Percentiles rank a stretch among this genome's conserved stretches.
phyloP scores from a whole-genome alignment of 2,797 vertebrate genomes.

The Acanthiza pusilla region DNA sequence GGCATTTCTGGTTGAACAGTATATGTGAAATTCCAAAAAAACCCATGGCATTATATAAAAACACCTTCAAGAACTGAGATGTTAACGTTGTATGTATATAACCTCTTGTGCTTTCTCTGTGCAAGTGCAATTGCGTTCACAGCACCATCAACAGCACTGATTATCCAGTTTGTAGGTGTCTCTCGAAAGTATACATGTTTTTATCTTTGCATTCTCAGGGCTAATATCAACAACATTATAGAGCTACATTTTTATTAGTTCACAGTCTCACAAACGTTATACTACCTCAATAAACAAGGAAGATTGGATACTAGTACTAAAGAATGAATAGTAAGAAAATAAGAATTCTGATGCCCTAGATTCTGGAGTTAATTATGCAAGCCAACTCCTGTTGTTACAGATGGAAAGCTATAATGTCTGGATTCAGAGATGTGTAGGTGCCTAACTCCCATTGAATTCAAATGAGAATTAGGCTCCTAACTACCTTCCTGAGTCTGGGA shows the following conservation, averaged over 20 bases:
- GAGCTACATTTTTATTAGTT: background rate
- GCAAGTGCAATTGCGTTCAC: background rate
- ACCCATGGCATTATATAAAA: background rate
- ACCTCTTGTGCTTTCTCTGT: background rate
- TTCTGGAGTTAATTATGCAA: constrained; percentile 19
- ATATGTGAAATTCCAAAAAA: background rate
- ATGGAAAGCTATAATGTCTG: background rate
- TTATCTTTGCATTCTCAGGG: background rate
- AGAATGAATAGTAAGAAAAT: background rate
- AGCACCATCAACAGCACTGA: background rate
- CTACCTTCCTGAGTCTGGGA: background rate
- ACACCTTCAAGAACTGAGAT: background rate
- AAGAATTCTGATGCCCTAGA: background rate
- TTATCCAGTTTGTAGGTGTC: background rate
- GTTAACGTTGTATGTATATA: background rate
- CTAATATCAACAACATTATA: background rate
- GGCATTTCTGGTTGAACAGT: background rate
- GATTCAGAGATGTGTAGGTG: background rate
- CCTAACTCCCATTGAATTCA: constrained; percentile 13
- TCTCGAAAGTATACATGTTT: background rate
- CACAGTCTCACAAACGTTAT: background rate
- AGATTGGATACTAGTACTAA: background rate
- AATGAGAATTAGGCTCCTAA: constrained; percentile 26
- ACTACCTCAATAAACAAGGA: background rate
- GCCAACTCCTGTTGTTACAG: background rate